Evolutionary conservation across 2,113 vertebrate species (phyloP), one percentile per base, ranked within the genome.

Genomic region (Sinocyclocheilus anshuiensis): DNA sequence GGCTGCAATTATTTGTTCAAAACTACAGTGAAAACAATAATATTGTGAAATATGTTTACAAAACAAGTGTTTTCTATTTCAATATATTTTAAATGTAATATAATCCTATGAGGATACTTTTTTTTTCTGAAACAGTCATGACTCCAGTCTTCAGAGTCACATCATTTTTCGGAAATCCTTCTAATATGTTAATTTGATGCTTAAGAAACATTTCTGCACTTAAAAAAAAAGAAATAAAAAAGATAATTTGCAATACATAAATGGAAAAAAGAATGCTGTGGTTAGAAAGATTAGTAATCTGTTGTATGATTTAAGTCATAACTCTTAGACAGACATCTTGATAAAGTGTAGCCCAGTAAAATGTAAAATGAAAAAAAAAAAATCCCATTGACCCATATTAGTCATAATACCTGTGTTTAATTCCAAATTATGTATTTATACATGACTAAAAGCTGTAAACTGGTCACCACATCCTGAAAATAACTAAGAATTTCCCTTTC

Each of bases 401-500:
- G 39, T 55, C 76, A 29, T 15, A 61, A 33, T 26, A 26, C 39
- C 7, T 48, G 59, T 24, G 2, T 29, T 48, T 65, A 22, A 45
- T 65, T 61, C 20, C 8, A n/a, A n/a, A n/a, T 77, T 1, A 22
- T 48, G 0, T 81, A 29, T 59, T 67, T 29, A 39, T 29, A 50
- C 36, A 48, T 22, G 16, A 67, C 4, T n/a, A 18, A n/a, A 80
- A 50, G 12, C 26, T 53, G 1, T 81, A 45, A 53, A 72, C 2
- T 22, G 63, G 16, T 55, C 13, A 24, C 22, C 50, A 42, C 8
- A 16, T 74, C 13, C 33, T 42, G 1, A 59, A n/a, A 42, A 42
- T 22, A 59, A 57, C 22, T 26, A 59, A 84, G 69, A 84, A 59
- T 74, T 72, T 84, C 81, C 33, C 22, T 57, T 24, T 24, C 1